phyloP scores from a whole-genome alignment of 2,113 vertebrate genomes.

The Physeter macrocephalus region DNA sequence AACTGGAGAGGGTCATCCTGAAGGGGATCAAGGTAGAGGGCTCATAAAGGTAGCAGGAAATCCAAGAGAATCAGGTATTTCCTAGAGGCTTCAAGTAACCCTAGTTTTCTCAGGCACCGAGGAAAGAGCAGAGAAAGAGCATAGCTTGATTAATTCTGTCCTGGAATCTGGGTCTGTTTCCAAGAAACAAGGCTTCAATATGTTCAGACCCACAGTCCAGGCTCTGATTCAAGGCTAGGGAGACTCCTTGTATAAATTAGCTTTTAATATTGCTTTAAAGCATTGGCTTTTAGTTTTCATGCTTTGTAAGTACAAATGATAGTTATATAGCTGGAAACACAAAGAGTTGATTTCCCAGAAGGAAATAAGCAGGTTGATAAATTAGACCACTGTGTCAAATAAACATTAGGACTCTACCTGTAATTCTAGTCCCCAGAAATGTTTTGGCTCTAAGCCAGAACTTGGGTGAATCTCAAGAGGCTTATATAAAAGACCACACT shows the following conservation, averaged over 20 bases:
- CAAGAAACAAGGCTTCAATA: background rate
- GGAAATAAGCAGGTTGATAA: background rate
- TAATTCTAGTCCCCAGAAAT: background rate
- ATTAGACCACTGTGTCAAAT: background rate
- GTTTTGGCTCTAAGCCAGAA: background rate
- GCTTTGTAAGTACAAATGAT: background rate
- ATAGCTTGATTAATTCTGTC: background rate
- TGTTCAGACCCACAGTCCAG: background rate
- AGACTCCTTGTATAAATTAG: background rate
- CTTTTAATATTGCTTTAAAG: background rate
- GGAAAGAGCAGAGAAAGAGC: background rate
- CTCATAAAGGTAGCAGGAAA: background rate
- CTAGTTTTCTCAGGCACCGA: background rate
- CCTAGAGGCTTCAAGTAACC: background rate
- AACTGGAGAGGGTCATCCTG: background rate
- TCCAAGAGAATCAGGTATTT: background rate
- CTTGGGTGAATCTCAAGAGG: background rate
- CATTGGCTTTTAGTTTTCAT: background rate
- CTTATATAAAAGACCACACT: background rate
- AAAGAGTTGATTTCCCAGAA: background rate
- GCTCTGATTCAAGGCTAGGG: background rate
- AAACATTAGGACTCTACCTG: background rate
- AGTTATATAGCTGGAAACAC: background rate
- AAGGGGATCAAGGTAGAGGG: background rate
- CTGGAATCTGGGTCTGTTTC: background rate